phyloP scores from a whole-genome alignment of 1,140 invertebrate genomes.

The Drosophila melanica region DNA sequence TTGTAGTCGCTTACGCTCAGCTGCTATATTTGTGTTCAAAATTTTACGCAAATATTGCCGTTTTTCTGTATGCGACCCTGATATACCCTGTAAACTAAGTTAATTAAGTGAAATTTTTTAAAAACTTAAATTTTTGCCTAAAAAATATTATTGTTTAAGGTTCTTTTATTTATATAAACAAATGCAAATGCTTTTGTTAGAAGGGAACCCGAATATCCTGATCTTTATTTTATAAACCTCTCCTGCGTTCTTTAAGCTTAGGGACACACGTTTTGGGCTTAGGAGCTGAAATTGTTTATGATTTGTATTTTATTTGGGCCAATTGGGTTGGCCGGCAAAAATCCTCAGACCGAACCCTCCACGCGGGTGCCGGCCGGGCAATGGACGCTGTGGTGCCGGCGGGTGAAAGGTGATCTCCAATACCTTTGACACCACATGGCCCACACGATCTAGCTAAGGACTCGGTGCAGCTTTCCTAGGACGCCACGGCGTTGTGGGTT shows the following conservation, averaged over 20 bases:
- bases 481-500: too few relatives aligned
- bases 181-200: too few relatives aligned
- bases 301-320: constrained; percentile 4
- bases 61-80: background rate
- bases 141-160: background rate
- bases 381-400: constrained; percentile 10
- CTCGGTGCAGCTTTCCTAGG: background rate
- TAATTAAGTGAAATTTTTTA: background rate
- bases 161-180: background rate
- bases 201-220: too few relatives aligned
- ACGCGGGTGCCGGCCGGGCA: constrained; percentile 47
- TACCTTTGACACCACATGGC: background rate
- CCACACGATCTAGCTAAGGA: constrained; percentile 38
- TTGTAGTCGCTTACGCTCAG: background rate
- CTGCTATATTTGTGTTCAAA: background rate
- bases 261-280: background rate
- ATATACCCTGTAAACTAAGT: background rate
- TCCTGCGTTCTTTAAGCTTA: background rate
- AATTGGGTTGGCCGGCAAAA: constrained; percentile 44
- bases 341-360: constrained; percentile 50
- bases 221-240: background rate
- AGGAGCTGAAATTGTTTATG: background rate
- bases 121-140: constrained; percentile 6
- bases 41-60: background rate
- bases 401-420: background rate